Evolutionary conservation across 2,888 invertebrate species (phyloP), one percentile per base, ranked within the genome.

Genomic region (Philereme vetulata): DNA sequence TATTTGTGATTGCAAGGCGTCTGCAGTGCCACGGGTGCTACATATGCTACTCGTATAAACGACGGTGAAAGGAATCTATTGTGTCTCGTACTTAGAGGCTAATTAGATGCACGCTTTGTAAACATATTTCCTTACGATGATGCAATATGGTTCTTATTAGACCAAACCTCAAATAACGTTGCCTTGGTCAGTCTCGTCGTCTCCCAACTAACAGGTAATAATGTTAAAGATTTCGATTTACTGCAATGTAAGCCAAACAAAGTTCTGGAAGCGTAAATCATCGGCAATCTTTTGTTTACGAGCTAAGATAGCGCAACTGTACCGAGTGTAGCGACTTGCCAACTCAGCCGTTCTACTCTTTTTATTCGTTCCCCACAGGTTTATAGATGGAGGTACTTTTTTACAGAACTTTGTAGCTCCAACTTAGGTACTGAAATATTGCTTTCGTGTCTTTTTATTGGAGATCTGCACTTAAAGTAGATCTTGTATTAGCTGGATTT

Each of bases 251-350:
- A 58, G 51, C 56, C 66, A 51, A 65, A 67, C 61, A 62, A 70
- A 69, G 62, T 69, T 67, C 51, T 65, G 52, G 60, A 44, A 60
- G 56, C 64, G 70, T 80, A 78, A 77, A 79, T 81, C 78, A 78
- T 80, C 56, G 63, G 60, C 76, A 76, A 79, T 78, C 77, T 74
- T 76, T 79, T 77, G 80, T 81, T 81, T 81, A 81, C 74, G 80
- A 75, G 66, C 65, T 46, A 59, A 74, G 77, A 79, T 79, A 78
- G 72, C 66, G 56, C 10, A 10, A 43, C 51, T 56, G 45, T 53
- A 46, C 44, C 61, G 62, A 36, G 44, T 59, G 62, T 59, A 56
- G 62, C 59, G 52, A 66, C 60, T 64, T 70, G 64, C 70, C 64
- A 64, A 54, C 65, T 66, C 54, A 66, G 62, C 64, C 52, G 46